These are phyloP conservation scores for Drosophila kanekoi DNA, from an alignment of 2,888 invertebrate species.

Conservation along the genomic window DNA sequence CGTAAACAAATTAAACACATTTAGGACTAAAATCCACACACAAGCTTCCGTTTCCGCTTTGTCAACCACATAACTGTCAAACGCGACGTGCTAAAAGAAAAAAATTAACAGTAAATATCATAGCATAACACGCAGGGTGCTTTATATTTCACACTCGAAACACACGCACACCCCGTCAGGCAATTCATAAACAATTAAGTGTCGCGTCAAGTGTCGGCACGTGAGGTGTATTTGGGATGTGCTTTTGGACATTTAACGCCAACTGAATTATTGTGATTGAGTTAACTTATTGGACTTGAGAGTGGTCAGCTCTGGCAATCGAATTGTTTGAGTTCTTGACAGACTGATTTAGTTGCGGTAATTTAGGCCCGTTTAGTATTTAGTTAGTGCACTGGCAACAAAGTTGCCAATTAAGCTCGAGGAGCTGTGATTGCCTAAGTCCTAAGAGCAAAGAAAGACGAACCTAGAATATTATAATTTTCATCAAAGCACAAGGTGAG, in stretches of 20 bases:
- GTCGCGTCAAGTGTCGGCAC: constrained; percentile 45
- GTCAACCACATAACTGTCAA: constrained; percentile 42
- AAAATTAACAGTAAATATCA: constrained; percentile 16
- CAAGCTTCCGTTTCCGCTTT: constrained; percentile 61
- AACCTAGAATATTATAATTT: neutral
- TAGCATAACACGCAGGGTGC: constrained; percentile 63
- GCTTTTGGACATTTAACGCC: constrained; percentile 13
- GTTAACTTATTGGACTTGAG: constrained; percentile 57
- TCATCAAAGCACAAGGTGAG: constrained; percentile 31
- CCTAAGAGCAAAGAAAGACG: neutral
- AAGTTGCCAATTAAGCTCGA: constrained; percentile 22
- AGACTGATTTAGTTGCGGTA: constrained; percentile 41
- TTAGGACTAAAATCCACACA: neutral
- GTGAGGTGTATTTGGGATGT: constrained; percentile 35
- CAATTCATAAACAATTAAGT: constrained; percentile 77
- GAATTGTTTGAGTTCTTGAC: constrained; percentile 42
- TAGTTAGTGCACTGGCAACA: constrained; percentile 26
- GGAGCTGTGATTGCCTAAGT: constrained; percentile 52
- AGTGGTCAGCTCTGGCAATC: constrained; percentile 38
- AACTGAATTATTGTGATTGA: constrained; percentile 67
- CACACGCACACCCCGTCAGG: constrained; percentile 22
- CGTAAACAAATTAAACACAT: neutral
- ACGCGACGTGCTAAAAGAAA: constrained; percentile 25
- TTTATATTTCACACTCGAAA: constrained; percentile 48
- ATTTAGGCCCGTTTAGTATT: constrained; percentile 14